Conservation (phyloP, 1,140 invertebrate genomes). For the Ostrea edulis region DNA sequence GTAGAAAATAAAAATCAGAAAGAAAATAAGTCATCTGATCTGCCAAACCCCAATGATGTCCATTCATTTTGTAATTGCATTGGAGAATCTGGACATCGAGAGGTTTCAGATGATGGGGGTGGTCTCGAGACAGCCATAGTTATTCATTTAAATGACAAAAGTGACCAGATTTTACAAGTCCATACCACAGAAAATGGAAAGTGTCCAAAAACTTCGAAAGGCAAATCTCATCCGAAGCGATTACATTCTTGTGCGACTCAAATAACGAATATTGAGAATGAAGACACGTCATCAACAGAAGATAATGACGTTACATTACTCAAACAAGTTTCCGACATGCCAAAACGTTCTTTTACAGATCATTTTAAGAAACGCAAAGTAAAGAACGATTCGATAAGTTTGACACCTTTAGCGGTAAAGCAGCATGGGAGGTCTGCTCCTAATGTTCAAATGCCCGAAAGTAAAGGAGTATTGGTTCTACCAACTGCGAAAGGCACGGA, state of each 20-base stretch:
- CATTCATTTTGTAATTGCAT: constrained; percentile 14
- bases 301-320: background rate
- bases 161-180: background rate
- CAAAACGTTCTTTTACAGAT: constrained; percentile 24
- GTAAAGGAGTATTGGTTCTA: constrained; percentile 34
- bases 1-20: background rate
- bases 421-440: constrained; percentile 53
- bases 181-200: constrained; percentile 26
- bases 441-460: constrained; percentile 54
- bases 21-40: background rate
- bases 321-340: background rate
- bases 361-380: constrained; percentile 40
- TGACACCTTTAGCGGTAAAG: background rate
- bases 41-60: background rate
- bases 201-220: background rate
- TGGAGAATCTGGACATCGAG: background rate
- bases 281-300: background rate
- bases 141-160: constrained; percentile 53
- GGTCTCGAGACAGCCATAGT: constrained; percentile 53
- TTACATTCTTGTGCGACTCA: background rate
- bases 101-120: constrained; percentile 44
- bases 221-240: constrained; percentile 11
- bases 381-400: background rate
- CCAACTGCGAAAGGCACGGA: constrained; percentile 46
- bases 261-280: background rate